These are phyloP conservation scores for Disparrhopalites patrizii DNA, from an alignment of 2,888 invertebrate species.

Conservation along the genomic window DNA sequence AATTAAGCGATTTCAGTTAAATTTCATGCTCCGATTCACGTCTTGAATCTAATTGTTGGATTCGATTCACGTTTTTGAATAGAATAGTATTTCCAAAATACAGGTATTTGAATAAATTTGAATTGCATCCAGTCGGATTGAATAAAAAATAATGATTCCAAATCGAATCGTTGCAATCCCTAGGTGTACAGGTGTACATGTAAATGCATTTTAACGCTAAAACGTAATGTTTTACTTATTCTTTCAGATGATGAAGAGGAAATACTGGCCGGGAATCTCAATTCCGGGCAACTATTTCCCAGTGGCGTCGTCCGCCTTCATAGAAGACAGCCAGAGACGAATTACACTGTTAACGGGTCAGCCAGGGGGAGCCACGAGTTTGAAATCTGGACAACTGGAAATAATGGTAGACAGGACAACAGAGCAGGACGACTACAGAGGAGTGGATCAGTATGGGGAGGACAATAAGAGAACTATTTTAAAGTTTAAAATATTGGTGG, in stretches of 20 bases:
- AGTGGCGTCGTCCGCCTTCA: constrained; percentile 77
- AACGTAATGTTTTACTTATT: too few species aligned
- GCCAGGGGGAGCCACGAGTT: constrained; percentile 79
- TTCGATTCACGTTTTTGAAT: too few species aligned
- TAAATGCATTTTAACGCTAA: too few species aligned
- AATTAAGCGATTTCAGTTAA: too few species aligned
- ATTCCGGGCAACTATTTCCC: constrained; percentile 97
- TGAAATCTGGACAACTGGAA: constrained; percentile 70
- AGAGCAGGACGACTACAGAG: constrained; percentile 57
- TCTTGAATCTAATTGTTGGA: too few species aligned
- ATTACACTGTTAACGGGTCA: constrained; percentile 74
- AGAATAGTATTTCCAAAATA: too few species aligned
- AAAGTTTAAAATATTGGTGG: constrained; percentile 72
- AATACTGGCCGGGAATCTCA: constrained; percentile 78
- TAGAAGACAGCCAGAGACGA: constrained; percentile 69
- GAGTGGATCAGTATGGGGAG: constrained; percentile 80
- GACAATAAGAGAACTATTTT: constrained; percentile 86
- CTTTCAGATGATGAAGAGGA: constrained; percentile 65
- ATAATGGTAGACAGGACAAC: constrained; percentile 2
- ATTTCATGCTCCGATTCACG: too few species aligned
- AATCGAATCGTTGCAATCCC: too few species aligned
- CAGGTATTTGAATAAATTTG: too few species aligned
- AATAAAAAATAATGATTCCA: too few species aligned
- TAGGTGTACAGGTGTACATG: too few species aligned
- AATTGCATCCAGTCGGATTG: too few species aligned